Percentiles rank a stretch among this genome's conserved stretches.
Conservation (phyloP, 2,113 vertebrate species). For the Myiopsitta monachus region DNA sequence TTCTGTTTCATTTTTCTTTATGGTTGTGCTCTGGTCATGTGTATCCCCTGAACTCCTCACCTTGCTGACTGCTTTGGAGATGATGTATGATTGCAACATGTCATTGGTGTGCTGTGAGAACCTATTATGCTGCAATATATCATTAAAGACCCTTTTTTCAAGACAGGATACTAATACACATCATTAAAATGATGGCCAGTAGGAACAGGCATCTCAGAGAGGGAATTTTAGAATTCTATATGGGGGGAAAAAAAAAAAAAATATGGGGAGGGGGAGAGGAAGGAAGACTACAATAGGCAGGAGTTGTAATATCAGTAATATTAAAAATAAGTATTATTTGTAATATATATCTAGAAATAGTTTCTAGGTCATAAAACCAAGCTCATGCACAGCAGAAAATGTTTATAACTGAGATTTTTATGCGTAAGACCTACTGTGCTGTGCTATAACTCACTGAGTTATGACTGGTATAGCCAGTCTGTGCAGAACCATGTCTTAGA, state of each 20-base stretch:
- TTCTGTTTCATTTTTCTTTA: constrained; percentile 27
- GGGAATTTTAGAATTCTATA: constrained; percentile 26
- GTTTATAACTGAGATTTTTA: neutral
- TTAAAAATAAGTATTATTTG: constrained; percentile 2
- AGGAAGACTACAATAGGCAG: neutral
- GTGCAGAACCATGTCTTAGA: neutral
- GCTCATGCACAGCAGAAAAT: neutral
- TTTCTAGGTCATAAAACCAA: neutral
- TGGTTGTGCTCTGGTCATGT: neutral
- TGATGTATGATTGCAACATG: constrained; percentile 43
- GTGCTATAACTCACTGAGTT: neutral
- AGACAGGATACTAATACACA: constrained; percentile 59
- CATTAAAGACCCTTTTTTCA: constrained; percentile 34
- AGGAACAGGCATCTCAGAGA: constrained; percentile 28
- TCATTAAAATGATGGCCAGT: constrained; percentile 43
- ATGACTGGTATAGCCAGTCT: neutral
- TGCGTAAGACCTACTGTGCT: neutral
- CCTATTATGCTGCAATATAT: constrained; percentile 28
- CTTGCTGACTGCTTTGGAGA: constrained; percentile 9
- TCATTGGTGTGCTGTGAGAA: constrained; percentile 23
- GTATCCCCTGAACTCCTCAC: constrained; percentile 33
- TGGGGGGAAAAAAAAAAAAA: neutral
- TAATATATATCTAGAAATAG: neutral
- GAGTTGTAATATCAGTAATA: neutral
- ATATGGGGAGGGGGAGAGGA: neutral